phyloP scores from a whole-genome alignment of 1,140 invertebrate species.

The Macrocentrus cingulum region DNA sequence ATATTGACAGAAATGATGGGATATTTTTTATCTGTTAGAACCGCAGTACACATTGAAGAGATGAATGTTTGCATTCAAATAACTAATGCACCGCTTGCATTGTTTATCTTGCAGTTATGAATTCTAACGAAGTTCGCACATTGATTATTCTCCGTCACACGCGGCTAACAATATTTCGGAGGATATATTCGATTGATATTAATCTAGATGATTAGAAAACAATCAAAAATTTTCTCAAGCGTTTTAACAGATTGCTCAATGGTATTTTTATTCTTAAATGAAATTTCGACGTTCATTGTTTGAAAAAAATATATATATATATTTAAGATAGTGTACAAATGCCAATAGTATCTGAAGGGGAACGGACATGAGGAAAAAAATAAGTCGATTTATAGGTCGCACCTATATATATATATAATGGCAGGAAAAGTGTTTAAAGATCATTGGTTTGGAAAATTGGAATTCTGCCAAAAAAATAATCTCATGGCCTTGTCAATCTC shows the following conservation, averaged over 20 bases:
- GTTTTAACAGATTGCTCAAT: no score
- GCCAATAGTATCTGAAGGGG: background rate
- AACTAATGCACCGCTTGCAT: background rate
- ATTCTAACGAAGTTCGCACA: background rate
- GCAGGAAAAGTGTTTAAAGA: constrained; percentile 32
- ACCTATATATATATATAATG: constrained; percentile 21
- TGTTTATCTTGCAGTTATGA: background rate
- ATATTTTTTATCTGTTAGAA: no score
- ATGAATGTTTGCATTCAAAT: background rate
- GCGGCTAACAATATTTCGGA: no score
- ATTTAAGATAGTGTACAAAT: background rate
- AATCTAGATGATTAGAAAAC: no score
- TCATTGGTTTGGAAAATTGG: constrained; percentile 34
- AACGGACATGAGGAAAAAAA: constrained; percentile 2
- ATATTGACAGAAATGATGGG: no score
- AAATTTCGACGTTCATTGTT: background rate
- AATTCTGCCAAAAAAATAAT: constrained; percentile 23
- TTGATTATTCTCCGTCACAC: constrained; percentile 1
- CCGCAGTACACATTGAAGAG: background rate
- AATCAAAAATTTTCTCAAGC: no score
- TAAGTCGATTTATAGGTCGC: constrained; percentile 25
- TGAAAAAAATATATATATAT: constrained; percentile 9
- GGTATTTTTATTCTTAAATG: no score
- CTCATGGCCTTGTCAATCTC: constrained; percentile 11
- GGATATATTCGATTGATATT: no score